Base-by-base conservation (phyloP, 2,888 invertebrate species). In the Agrilus cyanescens region DNA sequence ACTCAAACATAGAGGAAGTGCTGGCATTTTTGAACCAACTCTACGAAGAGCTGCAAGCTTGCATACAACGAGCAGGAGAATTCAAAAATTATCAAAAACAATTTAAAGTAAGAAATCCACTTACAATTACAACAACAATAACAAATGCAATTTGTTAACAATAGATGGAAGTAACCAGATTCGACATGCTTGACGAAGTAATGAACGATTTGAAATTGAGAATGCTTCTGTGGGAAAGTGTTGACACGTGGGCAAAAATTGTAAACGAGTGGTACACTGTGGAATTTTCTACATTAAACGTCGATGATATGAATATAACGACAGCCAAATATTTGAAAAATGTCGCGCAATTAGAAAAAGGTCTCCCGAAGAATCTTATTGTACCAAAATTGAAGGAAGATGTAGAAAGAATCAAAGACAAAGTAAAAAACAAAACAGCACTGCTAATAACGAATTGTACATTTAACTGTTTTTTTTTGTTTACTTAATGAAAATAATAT, bases 31-130 rank as follows among this genome's bases (percentile, higher is more conserved):
- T 93, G 4, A 73, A 75, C 5, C 75, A 75, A 2, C 67, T 90
- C 0, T 67, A 75, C 45, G 74, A 75, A 2, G 75, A 76, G 47
- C 69, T 93, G 15, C 65, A 67, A 12, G 73, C 66, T 0, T 82
- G 83, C 47, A 75, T 80, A 40, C 71, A 73, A n/a, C 70, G 73
- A 44, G 85, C 88, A 1, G 78, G 75, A 41, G 80, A 85, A 56
- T 88, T 81, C 59, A 78, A 84, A 49, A 74, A 76, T 1, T 84
- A 86, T 69, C 91, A 93, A 63, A 88, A 85, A 61, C 78, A 83
- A 58, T 89, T 91, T 57, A 82, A 84, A 71, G 86, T 85, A 63
- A 51, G 47, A 49, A 29, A 31, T 39, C 12, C 38, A 12, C 32
- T 15, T 8, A n/a, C 10, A 37, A 37, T 34, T 43, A 12, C 37